A percentile compares a stretch with the other conserved stretches of the same genome.
Evolutionary conservation across 2,797 vertebrate genomes (phyloP).

Genomic region (Dendrocincla fuliginosa): DNA sequence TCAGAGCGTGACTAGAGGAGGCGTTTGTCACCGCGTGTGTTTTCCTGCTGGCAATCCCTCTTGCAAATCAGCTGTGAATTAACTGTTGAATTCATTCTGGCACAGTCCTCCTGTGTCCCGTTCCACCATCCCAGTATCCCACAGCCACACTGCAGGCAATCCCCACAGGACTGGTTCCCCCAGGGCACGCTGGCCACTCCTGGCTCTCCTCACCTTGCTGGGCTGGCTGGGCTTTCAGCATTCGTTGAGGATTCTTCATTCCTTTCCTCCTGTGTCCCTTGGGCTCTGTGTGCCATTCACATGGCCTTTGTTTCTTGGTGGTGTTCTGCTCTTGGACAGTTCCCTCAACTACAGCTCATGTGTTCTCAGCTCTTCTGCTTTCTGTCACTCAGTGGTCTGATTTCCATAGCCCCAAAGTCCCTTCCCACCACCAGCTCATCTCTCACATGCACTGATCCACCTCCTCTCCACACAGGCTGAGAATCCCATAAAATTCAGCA

Average conservation of each 20-base stretch:
- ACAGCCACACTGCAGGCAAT: fast-evolving
- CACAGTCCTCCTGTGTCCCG: fast-evolving
- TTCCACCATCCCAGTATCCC: fast-evolving
- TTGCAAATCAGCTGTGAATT: background rate
- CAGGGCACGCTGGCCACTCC: background rate
- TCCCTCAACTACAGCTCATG: background rate
- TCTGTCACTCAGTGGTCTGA: background rate
- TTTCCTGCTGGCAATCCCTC: background rate
- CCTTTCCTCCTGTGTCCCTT: background rate
- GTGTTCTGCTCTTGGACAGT: background rate
- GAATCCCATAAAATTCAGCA: background rate
- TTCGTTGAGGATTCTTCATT: background rate
- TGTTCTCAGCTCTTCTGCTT: background rate
- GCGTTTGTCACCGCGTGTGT: fast-evolving
- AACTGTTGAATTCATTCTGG: background rate
- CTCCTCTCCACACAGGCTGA: background rate
- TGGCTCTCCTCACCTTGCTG: background rate
- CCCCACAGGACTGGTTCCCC: background rate
- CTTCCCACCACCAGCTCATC: background rate
- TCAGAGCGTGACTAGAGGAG: background rate
- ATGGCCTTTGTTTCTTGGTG: background rate
- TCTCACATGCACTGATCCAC: fast-evolving
- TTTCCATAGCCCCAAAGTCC: background rate
- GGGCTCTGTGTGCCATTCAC: fast-evolving
- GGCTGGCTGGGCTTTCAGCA: background rate